phyloP scores from a whole-genome alignment of 2,113 vertebrate genomes.

The Neopipo cinnamomea region DNA sequence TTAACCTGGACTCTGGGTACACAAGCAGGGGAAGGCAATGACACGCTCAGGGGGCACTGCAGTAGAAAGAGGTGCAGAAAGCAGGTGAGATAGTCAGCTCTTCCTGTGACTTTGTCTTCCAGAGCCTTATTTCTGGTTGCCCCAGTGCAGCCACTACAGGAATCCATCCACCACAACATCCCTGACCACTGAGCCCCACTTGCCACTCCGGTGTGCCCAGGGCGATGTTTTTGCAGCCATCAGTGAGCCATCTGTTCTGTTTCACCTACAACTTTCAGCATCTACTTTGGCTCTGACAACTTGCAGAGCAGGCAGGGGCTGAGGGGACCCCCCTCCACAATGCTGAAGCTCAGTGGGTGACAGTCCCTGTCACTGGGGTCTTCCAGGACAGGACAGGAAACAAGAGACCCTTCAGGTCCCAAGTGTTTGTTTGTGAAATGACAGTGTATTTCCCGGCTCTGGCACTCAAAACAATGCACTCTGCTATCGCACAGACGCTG shows the following conservation, averaged over 20 bases:
- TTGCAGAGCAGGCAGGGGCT: not conserved
- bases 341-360: not conserved
- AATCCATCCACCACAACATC: not conserved
- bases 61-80: not conserved
- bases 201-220: accelerated
- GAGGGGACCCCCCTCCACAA: accelerated
- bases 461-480: not conserved
- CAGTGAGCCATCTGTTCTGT: not conserved
- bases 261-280: not conserved
- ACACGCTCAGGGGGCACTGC: accelerated
- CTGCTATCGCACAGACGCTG: accelerated
- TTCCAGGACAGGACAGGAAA: not conserved
- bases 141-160: not conserved
- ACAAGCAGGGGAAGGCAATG: not conserved
- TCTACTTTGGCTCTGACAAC: not conserved
- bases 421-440: accelerated
- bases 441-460: not conserved
- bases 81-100: not conserved
- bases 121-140: not conserved
- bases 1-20: not conserved
- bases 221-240: accelerated
- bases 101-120: not conserved
- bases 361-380: accelerated
- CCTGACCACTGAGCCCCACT: too few species aligned
- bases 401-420: not conserved